Conservation (phyloP, 1,140 invertebrate species). For the Ridgeia piscesae region DNA sequence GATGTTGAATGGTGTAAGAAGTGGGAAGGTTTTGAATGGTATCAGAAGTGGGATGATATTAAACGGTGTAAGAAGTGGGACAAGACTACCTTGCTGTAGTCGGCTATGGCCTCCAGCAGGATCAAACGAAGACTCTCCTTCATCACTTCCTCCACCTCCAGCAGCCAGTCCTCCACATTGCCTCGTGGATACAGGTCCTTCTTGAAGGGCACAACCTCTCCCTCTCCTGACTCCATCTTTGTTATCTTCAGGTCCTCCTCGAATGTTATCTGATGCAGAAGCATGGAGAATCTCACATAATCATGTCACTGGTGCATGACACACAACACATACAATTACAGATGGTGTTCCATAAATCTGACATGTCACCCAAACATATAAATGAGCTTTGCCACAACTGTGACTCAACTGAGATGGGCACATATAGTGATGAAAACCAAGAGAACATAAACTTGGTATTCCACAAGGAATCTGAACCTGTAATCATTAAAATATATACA, state of each 20-base stretch:
- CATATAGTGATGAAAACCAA: too few species aligned
- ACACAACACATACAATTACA: too few species aligned
- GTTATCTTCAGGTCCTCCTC: conserved; percentile 59
- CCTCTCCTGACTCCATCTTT: conserved; percentile 58
- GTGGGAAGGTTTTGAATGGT: too few species aligned
- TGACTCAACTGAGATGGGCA: too few species aligned
- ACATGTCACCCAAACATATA: too few species aligned
- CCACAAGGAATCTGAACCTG: too few species aligned
- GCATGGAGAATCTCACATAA: background rate
- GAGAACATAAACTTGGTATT: too few species aligned
- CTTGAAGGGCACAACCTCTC: conserved; percentile 56
- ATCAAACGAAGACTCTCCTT: conserved; percentile 53
- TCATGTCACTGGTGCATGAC: too few species aligned
- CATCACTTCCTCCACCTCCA: conserved; percentile 57
- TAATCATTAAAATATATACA: too few species aligned
- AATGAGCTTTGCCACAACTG: too few species aligned
- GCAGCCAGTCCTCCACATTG: conserved; percentile 61
- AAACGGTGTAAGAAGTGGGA: background rate
- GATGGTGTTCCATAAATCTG: too few species aligned
- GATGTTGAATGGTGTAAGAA: conserved; percentile 19
- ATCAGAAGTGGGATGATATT: background rate
- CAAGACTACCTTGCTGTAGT: conserved; percentile 47
- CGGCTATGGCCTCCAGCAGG: conserved; percentile 50
- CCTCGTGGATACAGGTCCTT: conserved; percentile 56
- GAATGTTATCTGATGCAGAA: conserved; percentile 50